Base-by-base conservation (phyloP, 92 coral and sea anemone species). In the Heteractis magnifica region DNA sequence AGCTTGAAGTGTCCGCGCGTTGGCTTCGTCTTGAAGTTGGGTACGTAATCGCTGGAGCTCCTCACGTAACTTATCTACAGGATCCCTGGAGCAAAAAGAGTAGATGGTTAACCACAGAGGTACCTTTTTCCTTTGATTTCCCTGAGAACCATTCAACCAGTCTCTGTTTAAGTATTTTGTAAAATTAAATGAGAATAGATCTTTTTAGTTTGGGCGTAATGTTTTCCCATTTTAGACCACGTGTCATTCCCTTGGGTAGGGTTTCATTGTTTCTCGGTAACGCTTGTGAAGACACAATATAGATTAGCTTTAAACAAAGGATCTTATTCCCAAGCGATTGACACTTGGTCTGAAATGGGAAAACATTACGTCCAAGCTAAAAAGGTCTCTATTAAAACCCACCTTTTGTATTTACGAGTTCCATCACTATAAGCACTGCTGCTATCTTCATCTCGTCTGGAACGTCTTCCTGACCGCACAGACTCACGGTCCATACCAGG, bases 401-500 rank as follows among this genome's bases (percentile, higher is more conserved):
- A 93, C 97, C 97, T 87, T 55, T 86, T 88, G 56, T 89, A 86
- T 74, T 82, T 93, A 51, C 94, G 81, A 78, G 89, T 94, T 13
- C 90, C 88, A 53, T 93, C 97, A 68, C 97, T 93, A 86, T 93
- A 93, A 6, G 91, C 97, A 65, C 97, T 93, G 23, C 94, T 93
- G 65, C 93, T 91, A 13, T 93, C 97, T 8, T 89, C 94, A 51
- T 88, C 97, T 73, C 92, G 82, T 50, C 97, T 83, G 4, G 94
- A 89, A 56, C 90, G 92, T 81, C 97, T 84, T 23, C 93, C 93
- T 12, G 97, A 93, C 85, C 97, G 94, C 91, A 93, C 84, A 56
- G 97, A 93, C 56, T 93, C 97, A 87, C 94, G 97, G 93, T 93
- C 97, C 90, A 90, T 83, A 26, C 94, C 92, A 44, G 94, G 94